Evolutionary conservation across 2,797 vertebrate genomes (phyloP), one percentile per base, ranked within the genome.

Genomic region (Zenarchopterus dispar): DNA sequence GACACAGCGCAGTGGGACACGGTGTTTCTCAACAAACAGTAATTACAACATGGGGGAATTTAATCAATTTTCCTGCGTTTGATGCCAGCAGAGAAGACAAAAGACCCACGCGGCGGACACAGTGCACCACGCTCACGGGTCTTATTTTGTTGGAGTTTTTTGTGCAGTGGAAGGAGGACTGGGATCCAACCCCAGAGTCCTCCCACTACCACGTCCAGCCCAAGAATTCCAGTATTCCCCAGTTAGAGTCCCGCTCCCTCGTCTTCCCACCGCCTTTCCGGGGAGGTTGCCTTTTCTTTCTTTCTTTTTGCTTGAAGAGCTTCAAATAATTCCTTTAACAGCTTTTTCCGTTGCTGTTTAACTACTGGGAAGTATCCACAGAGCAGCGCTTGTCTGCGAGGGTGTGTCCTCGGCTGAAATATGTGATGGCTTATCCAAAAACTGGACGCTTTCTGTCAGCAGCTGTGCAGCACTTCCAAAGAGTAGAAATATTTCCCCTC

Each of bases 201-300:
- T 73, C 73, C 73, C 70, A 73, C 73, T 66, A 77, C 65, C 75
- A 53, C 28, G 65, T 79, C 75, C 84, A 64, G 28, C 81, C 73
- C 68, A 57, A 53, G 43, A 77, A 90, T 87, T 82, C 81, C 77
- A 52, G 42, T 67, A 73, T 78, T 89, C 84, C 78, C 88, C 55
- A 15, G 70, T 26, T 31, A 41, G 19, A 18, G 22, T 28, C 67
- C 56, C 44, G 8, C 75, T 66, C 79, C 72, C 59, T 68, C 23
- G 47, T 66, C 77, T 82, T 88, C 90, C 84, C 88, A 88, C 85
- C 86, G 78, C 57, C 77, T 79, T 75, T 85, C 69, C 7, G 43
- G 46, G 56, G 63, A 83, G 70, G 74, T 79, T 63, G 56, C 47
- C 64, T 77, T 69, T 58, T 61, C 71, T 63, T 58, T 28, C 28